phyloP scores from a whole-genome alignment of 23 tunicate genomes.

The Aplidium turbinatum region DNA sequence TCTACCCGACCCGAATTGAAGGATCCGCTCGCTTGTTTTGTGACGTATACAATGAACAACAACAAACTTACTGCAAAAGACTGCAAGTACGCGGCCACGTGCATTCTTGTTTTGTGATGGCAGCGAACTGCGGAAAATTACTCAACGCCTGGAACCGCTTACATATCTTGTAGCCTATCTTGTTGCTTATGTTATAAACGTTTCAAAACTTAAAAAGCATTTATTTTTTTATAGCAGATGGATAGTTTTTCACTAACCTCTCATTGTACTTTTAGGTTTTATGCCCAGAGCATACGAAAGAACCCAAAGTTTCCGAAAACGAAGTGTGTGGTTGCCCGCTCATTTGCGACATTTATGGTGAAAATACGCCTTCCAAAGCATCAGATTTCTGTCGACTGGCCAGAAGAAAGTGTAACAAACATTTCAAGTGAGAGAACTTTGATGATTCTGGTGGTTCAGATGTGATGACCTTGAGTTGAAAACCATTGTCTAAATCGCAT shows the following conservation, averaged over 20 bases:
- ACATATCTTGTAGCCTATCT: too few species aligned
- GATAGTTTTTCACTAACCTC: too few species aligned
- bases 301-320: constrained; percentile 71
- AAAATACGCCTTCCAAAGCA: constrained; percentile 47
- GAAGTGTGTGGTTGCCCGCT: constrained; percentile 93
- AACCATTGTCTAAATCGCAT: too few species aligned
- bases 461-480: too few species aligned
- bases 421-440: constrained; percentile 63
- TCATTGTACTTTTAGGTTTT: constrained; percentile 75
- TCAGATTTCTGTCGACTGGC: constrained; percentile 64
- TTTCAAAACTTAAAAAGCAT: not conserved
- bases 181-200: too few species aligned
- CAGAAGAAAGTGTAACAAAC: constrained; percentile 80
- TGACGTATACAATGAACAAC: constrained; percentile 82
- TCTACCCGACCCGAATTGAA: constrained; percentile 81
- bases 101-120: not conserved
- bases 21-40: constrained; percentile 90
- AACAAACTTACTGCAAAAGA: constrained; percentile 89
- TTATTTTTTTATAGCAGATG: not conserved
- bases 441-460: too few species aligned
- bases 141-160: too few species aligned
- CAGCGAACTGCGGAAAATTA: not conserved
- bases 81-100: constrained; percentile 42
- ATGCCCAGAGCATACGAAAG: constrained; percentile 92
- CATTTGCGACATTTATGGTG: constrained; percentile 55